These are phyloP conservation scores for Sesamia inferens DNA, from an alignment of 2,888 invertebrate species.

Conservation along the genomic window DNA sequence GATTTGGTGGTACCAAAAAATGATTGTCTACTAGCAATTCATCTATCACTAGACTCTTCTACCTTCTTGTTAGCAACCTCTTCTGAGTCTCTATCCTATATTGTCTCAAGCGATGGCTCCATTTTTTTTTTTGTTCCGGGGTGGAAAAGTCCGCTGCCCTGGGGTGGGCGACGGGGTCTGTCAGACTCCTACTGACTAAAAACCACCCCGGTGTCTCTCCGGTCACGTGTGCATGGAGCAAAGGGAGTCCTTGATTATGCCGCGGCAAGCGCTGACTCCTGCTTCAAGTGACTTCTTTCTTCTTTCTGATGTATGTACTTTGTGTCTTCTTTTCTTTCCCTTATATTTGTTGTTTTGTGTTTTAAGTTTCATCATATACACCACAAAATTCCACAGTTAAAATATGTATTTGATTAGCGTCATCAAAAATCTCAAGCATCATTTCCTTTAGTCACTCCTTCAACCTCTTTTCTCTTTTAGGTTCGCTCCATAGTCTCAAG, in stretches of 20 bases:
- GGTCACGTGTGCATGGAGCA: too few relatives aligned
- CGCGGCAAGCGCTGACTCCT: too few relatives aligned
- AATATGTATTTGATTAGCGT: slow-evolving; percentile 34
- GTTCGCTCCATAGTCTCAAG: slow-evolving; percentile 43
- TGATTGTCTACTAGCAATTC: too few relatives aligned
- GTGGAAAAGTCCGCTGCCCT: too few relatives aligned
- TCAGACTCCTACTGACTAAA: too few relatives aligned
- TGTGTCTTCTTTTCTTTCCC: too few relatives aligned
- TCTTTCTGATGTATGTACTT: too few relatives aligned
- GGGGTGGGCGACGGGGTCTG: too few relatives aligned
- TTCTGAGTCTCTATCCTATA: not conserved
- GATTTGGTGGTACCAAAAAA: not conserved
- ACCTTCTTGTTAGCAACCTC: not conserved
- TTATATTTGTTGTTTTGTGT: not conserved
- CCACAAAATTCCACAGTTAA: not conserved
- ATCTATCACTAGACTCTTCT: not conserved
- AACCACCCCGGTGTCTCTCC: too few relatives aligned
- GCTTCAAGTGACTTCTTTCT: not conserved
- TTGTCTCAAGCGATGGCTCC: too few relatives aligned
- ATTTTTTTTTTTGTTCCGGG: too few relatives aligned
- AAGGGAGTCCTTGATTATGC: too few relatives aligned
- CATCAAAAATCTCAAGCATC: slow-evolving; percentile 28
- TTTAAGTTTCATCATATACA: not conserved
- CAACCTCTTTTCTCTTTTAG: slow-evolving; percentile 25
- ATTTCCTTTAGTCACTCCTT: slow-evolving; percentile 24